Percentiles rank a stretch among this genome's conserved stretches.
phyloP scores from a whole-genome alignment of 2,797 vertebrate genomes.

The Moxostoma hubbsi region DNA sequence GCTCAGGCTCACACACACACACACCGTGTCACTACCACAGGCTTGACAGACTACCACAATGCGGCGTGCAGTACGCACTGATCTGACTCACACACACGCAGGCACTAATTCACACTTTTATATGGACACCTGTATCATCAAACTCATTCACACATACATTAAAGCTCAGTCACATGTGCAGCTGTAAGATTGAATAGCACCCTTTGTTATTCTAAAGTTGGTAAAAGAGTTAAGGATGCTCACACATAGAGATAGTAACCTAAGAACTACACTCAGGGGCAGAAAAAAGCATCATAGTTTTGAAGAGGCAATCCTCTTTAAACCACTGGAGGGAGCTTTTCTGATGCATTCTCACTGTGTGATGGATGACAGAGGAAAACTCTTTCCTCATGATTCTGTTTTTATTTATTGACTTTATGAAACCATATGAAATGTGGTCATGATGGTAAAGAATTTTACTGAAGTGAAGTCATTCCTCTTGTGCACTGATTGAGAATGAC shows the following conservation, averaged over 20 bases:
- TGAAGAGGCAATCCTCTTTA: not conserved
- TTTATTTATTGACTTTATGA: constrained; percentile 34
- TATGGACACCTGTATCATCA: constrained; percentile 37
- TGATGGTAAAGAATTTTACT: constrained; percentile 20
- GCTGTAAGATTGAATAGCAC: constrained; percentile 3
- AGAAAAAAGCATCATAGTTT: constrained; percentile 15
- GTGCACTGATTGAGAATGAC: constrained; percentile 39
- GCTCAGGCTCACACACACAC: constrained; percentile 43
- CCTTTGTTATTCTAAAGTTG: not conserved
- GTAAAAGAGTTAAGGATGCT: constrained; percentile 10
- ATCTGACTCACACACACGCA: constrained; percentile 55
- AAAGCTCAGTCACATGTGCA: constrained; percentile 24
- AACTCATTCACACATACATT: constrained; percentile 26
- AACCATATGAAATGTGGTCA: constrained; percentile 9
- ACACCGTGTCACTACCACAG: constrained; percentile 68
- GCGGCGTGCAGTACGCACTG: constrained; percentile 62
- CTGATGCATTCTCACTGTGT: constrained; percentile 24
- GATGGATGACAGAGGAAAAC: constrained; percentile 38
- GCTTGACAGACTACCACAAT: constrained; percentile 65
- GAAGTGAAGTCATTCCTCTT: constrained; percentile 22
- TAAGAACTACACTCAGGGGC: constrained; percentile 4
- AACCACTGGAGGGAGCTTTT: constrained; percentile 73
- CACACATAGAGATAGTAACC: not conserved
- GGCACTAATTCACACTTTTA: constrained; percentile 7
- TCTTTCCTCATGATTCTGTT: constrained; percentile 50